A percentile compares a stretch with the other conserved stretches of the same genome.
Conservation (phyloP, 1,140 invertebrate species). For the Trissolcus basalis region DNA sequence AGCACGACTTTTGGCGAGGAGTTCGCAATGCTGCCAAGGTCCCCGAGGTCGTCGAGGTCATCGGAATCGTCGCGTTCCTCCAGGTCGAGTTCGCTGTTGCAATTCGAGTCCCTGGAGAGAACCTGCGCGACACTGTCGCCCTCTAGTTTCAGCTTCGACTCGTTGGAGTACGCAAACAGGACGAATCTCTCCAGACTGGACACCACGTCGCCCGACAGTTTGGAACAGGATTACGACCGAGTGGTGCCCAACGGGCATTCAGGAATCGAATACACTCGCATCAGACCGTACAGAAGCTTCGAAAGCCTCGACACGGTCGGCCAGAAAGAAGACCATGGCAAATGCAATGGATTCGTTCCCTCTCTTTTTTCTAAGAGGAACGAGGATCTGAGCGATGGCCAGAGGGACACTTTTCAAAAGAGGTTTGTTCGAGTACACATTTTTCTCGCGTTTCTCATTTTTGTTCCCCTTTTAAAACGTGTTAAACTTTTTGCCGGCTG, state of each 20-base stretch:
- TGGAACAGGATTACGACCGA: slow-evolving; percentile 72
- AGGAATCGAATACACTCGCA: slow-evolving; percentile 57
- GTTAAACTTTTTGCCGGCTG: too few species aligned
- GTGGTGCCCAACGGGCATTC: slow-evolving; percentile 60
- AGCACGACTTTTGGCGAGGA: slow-evolving; percentile 70
- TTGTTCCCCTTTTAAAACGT: too few species aligned
- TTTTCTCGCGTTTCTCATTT: too few species aligned
- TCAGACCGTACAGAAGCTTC: slow-evolving; percentile 73
- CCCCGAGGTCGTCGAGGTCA: slow-evolving; percentile 62
- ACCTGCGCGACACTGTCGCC: slow-evolving; percentile 79
- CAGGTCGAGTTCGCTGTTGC: slow-evolving; percentile 85
- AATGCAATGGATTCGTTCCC: slow-evolving; percentile 63
- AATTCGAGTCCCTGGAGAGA: slow-evolving; percentile 87
- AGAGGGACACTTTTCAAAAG: slow-evolving; percentile 15
- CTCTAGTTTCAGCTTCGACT: slow-evolving; percentile 78
- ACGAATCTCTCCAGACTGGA: slow-evolving; percentile 65
- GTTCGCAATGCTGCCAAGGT: slow-evolving; percentile 73
- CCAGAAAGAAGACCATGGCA: slow-evolving; percentile 56
- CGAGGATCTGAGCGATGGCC: slow-evolving; percentile 46
- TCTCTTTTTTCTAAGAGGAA: slow-evolving; percentile 64
- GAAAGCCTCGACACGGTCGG: slow-evolving; percentile 69
- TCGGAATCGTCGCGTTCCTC: slow-evolving; percentile 67
- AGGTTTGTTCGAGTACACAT: too few species aligned
- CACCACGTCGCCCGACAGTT: slow-evolving; percentile 77
- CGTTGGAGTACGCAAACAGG: slow-evolving; percentile 74